These are phyloP conservation scores for Aptenodytes forsteri DNA, from an alignment of 2,113 vertebrate genomes.

Conservation along the genomic window DNA sequence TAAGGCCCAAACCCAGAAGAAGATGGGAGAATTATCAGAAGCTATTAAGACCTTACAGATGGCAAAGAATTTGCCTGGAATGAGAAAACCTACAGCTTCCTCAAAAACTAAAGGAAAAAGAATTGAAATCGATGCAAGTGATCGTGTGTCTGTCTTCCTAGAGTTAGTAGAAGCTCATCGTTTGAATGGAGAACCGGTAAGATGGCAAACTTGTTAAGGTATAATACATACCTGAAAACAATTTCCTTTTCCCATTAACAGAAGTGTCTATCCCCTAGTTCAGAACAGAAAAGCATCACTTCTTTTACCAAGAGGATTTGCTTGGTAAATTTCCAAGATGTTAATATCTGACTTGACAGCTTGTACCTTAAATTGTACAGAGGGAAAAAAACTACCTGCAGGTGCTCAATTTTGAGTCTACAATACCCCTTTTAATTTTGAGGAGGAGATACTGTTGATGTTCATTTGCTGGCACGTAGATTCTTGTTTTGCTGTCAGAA, in stretches of 20 bases:
- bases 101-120: constrained; percentile 82
- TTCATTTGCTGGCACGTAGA: not conserved
- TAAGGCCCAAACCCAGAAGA: constrained; percentile 91
- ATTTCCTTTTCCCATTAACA: not conserved
- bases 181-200: constrained; percentile 92
- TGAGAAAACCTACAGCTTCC: constrained; percentile 77
- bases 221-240: not conserved
- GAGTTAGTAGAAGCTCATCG: constrained; percentile 90
- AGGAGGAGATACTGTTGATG: not conserved
- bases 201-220: not conserved
- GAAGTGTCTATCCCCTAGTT: not conserved
- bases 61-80: constrained; percentile 90
- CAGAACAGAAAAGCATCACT: not conserved
- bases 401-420: not conserved
- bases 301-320: not conserved
- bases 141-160: constrained; percentile 89
- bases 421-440: not conserved
- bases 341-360: not conserved
- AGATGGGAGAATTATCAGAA: constrained; percentile 87
- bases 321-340: not conserved
- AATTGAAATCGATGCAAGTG: constrained; percentile 79
- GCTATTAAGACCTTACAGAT: constrained; percentile 94
- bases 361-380: not conserved
- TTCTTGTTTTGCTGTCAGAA: not conserved
- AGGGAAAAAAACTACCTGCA: not conserved